A percentile compares a stretch with the other conserved stretches of the same genome.
These are phyloP conservation scores for Leptinotarsa juncta DNA, from an alignment of 2,888 invertebrate genomes.

Conservation along the genomic window DNA sequence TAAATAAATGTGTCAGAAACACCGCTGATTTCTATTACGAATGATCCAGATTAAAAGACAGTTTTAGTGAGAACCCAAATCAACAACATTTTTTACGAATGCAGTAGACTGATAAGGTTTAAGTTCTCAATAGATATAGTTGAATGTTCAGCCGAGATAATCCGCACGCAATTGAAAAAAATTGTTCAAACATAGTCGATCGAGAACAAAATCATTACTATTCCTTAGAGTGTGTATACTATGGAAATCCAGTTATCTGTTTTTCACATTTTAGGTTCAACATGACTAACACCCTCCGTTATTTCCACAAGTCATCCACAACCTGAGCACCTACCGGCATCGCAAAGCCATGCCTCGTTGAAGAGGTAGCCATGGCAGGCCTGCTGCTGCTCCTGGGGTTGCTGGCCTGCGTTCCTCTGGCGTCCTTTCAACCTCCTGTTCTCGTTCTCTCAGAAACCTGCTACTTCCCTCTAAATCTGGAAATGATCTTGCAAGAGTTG, in stretches of 20 bases:
- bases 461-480: constrained; percentile 71
- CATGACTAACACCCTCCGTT: constrained; percentile 20
- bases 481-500: constrained; percentile 72
- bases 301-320: constrained; percentile 9
- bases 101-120: too few relatives aligned
- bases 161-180: neutral
- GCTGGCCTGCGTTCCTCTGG: constrained; percentile 67
- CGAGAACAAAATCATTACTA: neutral
- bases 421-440: constrained; percentile 66
- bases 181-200: neutral
- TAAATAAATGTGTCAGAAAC: too few relatives aligned
- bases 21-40: too few relatives aligned
- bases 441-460: constrained; percentile 66
- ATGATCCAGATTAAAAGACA: too few relatives aligned
- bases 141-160: too few relatives aligned
- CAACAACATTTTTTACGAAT: too few relatives aligned
- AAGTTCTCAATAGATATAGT: too few relatives aligned
- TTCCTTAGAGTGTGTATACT: neutral
- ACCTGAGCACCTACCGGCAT: constrained; percentile 36
- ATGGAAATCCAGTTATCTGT: too few relatives aligned
- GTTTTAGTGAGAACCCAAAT: too few relatives aligned
- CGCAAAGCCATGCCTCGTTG: constrained; percentile 59
- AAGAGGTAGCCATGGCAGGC: constrained; percentile 63
- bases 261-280: constrained; percentile 19
- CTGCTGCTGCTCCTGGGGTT: constrained; percentile 73